These are phyloP conservation scores for Helleia helle DNA, from an alignment of 2,888 invertebrate species.

Conservation along the genomic window DNA sequence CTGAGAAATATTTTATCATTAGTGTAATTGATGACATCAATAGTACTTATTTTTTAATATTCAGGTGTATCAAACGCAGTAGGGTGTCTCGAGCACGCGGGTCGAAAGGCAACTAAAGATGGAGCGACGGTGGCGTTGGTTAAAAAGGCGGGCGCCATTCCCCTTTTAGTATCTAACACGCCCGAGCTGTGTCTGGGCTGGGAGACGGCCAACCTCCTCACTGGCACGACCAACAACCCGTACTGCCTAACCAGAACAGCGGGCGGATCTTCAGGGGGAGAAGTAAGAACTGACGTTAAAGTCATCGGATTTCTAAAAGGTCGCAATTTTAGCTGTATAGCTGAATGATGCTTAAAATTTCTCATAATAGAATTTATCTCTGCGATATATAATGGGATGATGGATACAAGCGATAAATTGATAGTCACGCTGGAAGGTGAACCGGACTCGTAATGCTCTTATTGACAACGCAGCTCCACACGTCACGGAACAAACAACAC, in stretches of 20 bases:
- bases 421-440: neutral
- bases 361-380: no score
- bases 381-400: no score
- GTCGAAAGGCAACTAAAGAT: conserved; percentile 74
- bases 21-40: no score
- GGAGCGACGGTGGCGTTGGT: conserved; percentile 78
- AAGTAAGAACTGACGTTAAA: conserved; percentile 77
- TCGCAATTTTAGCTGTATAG: no score
- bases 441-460: neutral
- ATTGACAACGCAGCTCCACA: neutral
- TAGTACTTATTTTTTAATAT: neutral
- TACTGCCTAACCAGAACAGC: conserved; percentile 82
- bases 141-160: conserved; percentile 83
- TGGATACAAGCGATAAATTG: neutral
- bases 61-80: conserved; percentile 81
- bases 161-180: conserved; percentile 86
- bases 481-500: neutral
- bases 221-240: conserved; percentile 88
- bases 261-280: conserved; percentile 93
- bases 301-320: no score
- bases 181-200: conserved; percentile 92
- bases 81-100: conserved; percentile 72
- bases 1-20: no score
- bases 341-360: no score
- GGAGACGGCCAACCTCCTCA: conserved; percentile 86